Conservation (phyloP, 2,113 vertebrate species). For the Plestiodon gilberti region DNA sequence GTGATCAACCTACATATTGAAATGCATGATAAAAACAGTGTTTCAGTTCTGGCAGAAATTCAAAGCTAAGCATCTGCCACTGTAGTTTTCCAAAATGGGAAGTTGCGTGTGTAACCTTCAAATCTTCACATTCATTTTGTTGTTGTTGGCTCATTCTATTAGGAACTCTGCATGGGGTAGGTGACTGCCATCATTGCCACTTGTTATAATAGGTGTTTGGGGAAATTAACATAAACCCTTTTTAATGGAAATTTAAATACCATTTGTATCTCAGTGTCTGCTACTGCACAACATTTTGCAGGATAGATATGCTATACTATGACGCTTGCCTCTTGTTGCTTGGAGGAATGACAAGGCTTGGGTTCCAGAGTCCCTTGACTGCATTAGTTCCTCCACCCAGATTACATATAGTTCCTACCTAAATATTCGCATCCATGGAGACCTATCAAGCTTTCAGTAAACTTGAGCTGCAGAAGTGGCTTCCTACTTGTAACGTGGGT, state of each 20-base stretch:
- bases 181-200: background rate
- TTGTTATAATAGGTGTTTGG: slow-evolving; percentile 35
- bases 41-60: slow-evolving; percentile 37
- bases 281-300: background rate
- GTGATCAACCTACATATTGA: background rate
- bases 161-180: slow-evolving; percentile 33
- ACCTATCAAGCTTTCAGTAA: background rate
- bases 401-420: background rate
- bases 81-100: slow-evolving; percentile 46
- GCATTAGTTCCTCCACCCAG: background rate
- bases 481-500: background rate
- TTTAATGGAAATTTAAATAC: slow-evolving; percentile 45
- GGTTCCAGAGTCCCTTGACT: background rate
- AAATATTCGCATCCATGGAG: background rate
- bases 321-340: background rate
- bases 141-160: slow-evolving; percentile 52
- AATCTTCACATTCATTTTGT: slow-evolving; percentile 40
- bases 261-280: background rate
- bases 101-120: slow-evolving; percentile 48
- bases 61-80: slow-evolving; percentile 54
- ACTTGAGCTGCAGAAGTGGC: background rate
- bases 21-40: background rate
- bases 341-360: background rate
- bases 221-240: slow-evolving; percentile 45
- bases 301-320: background rate